phyloP scores from a whole-genome alignment of 2,113 vertebrate species.

The Gallinago undulata region DNA sequence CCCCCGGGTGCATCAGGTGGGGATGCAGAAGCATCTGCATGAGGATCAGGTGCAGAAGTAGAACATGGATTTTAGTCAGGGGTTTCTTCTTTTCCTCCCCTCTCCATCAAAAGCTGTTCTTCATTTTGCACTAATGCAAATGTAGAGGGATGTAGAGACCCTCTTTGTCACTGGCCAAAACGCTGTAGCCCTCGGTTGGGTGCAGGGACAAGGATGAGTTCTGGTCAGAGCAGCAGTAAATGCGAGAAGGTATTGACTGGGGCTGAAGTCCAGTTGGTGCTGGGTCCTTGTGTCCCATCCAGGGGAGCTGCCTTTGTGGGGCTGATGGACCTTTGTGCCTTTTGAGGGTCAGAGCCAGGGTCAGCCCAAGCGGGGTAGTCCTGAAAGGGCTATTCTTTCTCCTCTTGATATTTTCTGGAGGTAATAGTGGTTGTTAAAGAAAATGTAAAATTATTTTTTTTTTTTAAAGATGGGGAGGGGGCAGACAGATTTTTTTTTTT shows the following conservation, averaged over 20 bases:
- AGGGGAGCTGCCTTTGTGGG: neutral
- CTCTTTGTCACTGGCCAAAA: neutral
- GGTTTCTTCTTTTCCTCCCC: fast-evolving
- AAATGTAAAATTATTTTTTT: neutral
- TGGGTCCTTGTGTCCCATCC: fast-evolving
- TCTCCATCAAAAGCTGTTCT: neutral
- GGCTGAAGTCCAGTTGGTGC: neutral
- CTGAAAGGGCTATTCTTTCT: neutral
- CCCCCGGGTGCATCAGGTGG: fast-evolving
- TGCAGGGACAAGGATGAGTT: neutral
- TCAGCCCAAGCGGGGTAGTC: neutral
- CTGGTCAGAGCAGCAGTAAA: fast-evolving
- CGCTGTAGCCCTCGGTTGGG: fast-evolving
- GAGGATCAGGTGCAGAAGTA: neutral
- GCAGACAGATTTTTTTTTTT: neutral
- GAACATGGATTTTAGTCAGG: neutral
- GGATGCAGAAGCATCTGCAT: neutral
- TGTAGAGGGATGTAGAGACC: fast-evolving
- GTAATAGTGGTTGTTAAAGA: neutral
- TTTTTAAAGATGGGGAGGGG: fast-evolving
- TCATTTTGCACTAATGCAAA: fast-evolving
- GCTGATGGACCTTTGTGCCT: neutral
- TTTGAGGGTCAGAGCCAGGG: neutral
- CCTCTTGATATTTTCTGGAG: neutral
- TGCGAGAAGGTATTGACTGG: neutral